phyloP scores from a whole-genome alignment of 2,797 vertebrate genomes.

The Simalia tracyae region DNA sequence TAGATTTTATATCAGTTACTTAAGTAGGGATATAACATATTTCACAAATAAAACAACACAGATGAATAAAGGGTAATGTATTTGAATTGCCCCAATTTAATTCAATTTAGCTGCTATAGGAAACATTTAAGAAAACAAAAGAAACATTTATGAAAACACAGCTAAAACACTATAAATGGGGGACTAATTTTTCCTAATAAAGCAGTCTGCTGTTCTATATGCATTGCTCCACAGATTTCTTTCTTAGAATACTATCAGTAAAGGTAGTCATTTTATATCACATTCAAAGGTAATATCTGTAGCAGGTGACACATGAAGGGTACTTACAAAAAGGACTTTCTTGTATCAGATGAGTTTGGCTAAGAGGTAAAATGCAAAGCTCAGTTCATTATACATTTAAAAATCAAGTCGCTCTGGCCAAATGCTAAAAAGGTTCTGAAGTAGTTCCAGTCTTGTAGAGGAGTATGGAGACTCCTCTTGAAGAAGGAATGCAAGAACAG shows the following conservation, averaged over 20 bases:
- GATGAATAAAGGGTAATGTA: rapidly evolving
- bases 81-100: background rate
- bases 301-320: background rate
- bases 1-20: background rate
- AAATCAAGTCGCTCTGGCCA: background rate
- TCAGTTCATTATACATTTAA: background rate
- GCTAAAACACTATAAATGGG: background rate
- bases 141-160: background rate
- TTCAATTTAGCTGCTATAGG: background rate
- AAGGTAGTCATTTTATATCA: background rate
- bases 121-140: background rate
- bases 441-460: background rate
- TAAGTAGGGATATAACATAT: background rate
- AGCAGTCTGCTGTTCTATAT: background rate
- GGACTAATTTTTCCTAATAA: background rate
- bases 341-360: background rate
- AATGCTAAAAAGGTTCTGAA: background rate
- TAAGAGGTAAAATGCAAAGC: background rate
- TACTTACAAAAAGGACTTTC: background rate
- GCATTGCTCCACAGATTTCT: background rate
- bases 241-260: background rate
- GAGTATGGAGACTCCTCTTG: background rate
- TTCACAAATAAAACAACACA: background rate
- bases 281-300: background rate
- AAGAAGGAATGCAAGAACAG: background rate